Conservation (phyloP, 2,888 invertebrate species). For the Artemia sinica region DNA sequence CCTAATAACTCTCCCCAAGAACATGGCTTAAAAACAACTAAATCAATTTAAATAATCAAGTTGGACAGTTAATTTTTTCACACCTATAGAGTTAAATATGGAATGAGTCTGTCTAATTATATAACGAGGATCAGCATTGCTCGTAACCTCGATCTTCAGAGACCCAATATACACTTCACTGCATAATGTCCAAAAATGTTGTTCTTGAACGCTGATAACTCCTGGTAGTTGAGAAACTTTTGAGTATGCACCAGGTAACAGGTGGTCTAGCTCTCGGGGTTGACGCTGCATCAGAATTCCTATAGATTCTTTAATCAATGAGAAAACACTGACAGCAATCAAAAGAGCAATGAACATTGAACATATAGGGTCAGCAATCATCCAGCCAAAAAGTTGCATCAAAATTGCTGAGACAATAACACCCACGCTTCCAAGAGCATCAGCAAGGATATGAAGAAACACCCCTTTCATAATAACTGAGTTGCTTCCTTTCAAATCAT, state of each 20-base stretch:
- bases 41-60: slow-evolving; percentile 53
- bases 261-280: slow-evolving; percentile 59
- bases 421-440: slow-evolving; percentile 88
- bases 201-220: slow-evolving; percentile 81
- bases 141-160: slow-evolving; percentile 83
- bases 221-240: slow-evolving; percentile 73
- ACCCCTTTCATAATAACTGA: slow-evolving; percentile 90
- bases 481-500: slow-evolving; percentile 41
- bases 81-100: slow-evolving; percentile 82
- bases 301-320: slow-evolving; percentile 62
- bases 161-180: slow-evolving; percentile 83
- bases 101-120: slow-evolving; percentile 79
- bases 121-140: slow-evolving; percentile 77
- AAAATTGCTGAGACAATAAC: slow-evolving; percentile 85
- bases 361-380: slow-evolving; percentile 94
- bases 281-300: slow-evolving; percentile 86
- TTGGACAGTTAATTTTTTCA: slow-evolving; percentile 78
- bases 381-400: slow-evolving; percentile 92
- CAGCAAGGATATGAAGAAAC: slow-evolving; percentile 86
- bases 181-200: slow-evolving; percentile 95
- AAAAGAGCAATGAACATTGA: slow-evolving; percentile 87
- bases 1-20: too few species aligned
- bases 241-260: slow-evolving; percentile 70
- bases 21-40: too few species aligned
- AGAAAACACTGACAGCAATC: slow-evolving; percentile 69